Evolutionary conservation across 2,888 invertebrate species (phyloP).

Genomic region (Myathropa florea): DNA sequence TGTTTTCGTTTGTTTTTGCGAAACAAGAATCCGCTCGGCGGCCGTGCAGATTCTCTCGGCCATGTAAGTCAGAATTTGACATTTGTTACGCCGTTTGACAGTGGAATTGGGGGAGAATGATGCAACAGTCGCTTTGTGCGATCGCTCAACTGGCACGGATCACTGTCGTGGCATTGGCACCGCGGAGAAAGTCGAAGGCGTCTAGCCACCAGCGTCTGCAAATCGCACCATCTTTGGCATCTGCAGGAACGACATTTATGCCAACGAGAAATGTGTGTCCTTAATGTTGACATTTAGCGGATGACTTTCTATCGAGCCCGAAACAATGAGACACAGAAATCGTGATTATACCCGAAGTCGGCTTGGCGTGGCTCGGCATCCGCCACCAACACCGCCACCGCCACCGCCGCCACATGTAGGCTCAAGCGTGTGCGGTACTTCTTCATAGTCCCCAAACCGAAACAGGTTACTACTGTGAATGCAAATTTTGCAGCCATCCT

Average conservation of each 20-base stretch:
- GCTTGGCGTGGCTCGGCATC: constrained; percentile 68
- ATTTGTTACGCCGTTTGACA: constrained; percentile 42
- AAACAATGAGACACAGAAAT: constrained; percentile 66
- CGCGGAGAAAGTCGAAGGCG: constrained; percentile 30
- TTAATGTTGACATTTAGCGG: constrained; percentile 66
- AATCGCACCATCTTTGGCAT: neutral
- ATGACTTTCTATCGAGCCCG: constrained; percentile 55
- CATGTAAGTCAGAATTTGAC: constrained; percentile 59
- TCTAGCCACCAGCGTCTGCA: neutral
- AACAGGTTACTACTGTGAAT: constrained; percentile 56
- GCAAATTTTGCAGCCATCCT: constrained; percentile 46
- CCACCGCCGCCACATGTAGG: constrained; percentile 34
- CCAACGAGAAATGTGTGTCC: constrained; percentile 49
- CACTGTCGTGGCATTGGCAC: neutral
- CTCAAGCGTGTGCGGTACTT: constrained; percentile 46
- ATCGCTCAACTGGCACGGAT: constrained; percentile 33
- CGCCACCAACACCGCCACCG: neutral
- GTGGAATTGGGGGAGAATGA: neutral
- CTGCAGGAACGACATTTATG: constrained; percentile 53
- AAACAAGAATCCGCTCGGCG: constrained; percentile 53
- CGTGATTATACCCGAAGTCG: constrained; percentile 47
- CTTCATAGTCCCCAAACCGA: constrained; percentile 24
- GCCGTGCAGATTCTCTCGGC: constrained; percentile 45
- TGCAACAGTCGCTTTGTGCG: neutral
- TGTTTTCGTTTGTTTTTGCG: neutral